Conservation (phyloP, 2,888 invertebrate species). For the Luffia ferchaultella region DNA sequence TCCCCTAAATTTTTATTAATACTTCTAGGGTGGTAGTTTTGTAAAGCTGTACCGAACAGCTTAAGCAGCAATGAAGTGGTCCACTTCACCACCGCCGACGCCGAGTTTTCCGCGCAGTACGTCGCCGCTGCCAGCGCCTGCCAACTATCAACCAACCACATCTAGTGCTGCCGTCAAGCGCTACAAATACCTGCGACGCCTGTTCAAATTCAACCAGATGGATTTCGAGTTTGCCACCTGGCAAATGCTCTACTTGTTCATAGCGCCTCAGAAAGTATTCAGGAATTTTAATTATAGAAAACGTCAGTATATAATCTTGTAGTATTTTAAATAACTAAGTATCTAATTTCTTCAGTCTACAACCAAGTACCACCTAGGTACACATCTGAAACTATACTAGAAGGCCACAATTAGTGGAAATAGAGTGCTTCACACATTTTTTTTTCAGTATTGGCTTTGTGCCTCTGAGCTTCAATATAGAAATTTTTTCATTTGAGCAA, state of each 20-base stretch:
- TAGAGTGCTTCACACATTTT: too few relatives aligned
- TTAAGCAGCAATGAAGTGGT: slow-evolving; percentile 70
- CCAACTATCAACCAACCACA: slow-evolving; percentile 73
- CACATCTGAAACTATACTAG: background rate
- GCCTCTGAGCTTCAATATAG: too few relatives aligned
- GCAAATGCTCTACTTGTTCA: slow-evolving; percentile 97
- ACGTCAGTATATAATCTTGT: slow-evolving; percentile 69
- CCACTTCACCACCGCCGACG: slow-evolving; percentile 58
- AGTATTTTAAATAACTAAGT: slow-evolving; percentile 1
- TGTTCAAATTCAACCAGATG: slow-evolving; percentile 95
- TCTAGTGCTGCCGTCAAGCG: slow-evolving; percentile 86
- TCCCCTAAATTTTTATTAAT: too few relatives aligned
- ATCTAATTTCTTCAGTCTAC: too few relatives aligned
- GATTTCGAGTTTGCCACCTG: slow-evolving; percentile 99
- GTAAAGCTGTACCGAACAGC: too few relatives aligned
- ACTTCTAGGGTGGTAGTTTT: too few relatives aligned
- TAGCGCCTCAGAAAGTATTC: slow-evolving; percentile 95
- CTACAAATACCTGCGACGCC: slow-evolving; percentile 84
- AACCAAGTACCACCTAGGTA: background rate
- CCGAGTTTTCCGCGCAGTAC: slow-evolving; percentile 56
- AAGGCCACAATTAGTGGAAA: too few relatives aligned
- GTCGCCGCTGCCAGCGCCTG: slow-evolving; percentile 75
- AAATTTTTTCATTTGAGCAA: too few relatives aligned
- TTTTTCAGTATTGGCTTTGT: too few relatives aligned
- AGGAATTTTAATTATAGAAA: slow-evolving; percentile 97